Evolutionary conservation across 2,888 invertebrate genomes (phyloP).

Genomic region (Artemia sinica): DNA sequence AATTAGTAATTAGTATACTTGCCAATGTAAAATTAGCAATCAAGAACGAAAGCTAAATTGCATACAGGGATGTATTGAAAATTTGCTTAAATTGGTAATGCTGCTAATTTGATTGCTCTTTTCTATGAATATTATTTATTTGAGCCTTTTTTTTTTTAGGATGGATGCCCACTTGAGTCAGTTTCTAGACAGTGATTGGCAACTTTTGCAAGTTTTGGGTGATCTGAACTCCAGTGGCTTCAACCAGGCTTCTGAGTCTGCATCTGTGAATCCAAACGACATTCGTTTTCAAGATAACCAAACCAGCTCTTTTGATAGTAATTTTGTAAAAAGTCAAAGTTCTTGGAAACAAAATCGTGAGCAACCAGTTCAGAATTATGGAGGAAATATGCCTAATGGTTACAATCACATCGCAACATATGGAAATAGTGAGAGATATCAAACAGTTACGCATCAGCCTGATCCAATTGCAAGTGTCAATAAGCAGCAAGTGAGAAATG

Average conservation of each 20-base stretch:
- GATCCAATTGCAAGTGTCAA: background rate
- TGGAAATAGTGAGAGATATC: background rate
- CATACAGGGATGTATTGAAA: no score
- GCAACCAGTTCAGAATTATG: background rate
- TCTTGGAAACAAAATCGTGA: slow-evolving; percentile 4
- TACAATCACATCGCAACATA: background rate
- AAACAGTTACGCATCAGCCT: background rate
- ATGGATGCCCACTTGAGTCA: slow-evolving; percentile 6
- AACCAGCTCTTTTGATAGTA: background rate
- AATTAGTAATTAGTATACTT: no score
- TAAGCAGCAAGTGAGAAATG: background rate
- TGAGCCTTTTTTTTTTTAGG: background rate
- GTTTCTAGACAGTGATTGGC: slow-evolving; percentile 9
- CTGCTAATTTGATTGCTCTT: no score
- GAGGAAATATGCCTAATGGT: background rate
- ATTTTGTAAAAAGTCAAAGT: background rate
- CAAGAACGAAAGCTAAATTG: no score
- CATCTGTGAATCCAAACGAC: slow-evolving; percentile 6
- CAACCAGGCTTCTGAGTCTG: background rate
- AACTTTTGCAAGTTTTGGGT: slow-evolving; percentile 5
- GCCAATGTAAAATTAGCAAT: no score
- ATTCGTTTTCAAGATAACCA: background rate
- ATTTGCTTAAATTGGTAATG: no score
- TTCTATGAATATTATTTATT: no score
- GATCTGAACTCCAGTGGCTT: background rate